These are phyloP conservation scores for Ips nitidus DNA, from an alignment of 1,140 invertebrate genomes.

Conservation along the genomic window DNA sequence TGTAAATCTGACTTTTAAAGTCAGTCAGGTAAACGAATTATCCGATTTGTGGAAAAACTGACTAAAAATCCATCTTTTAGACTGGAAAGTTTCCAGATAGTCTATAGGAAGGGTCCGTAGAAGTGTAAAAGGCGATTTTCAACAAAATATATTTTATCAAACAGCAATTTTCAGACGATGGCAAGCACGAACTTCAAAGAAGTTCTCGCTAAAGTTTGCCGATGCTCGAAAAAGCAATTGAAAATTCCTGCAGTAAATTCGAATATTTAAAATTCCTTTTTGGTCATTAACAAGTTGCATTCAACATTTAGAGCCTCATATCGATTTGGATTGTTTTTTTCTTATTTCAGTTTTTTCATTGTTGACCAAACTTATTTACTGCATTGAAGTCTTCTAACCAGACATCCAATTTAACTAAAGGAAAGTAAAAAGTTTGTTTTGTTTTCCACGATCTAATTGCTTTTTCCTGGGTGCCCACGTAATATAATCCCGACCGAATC, in stretches of 20 bases:
- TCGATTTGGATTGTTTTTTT: neutral
- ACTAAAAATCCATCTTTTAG: no score
- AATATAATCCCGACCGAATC: conserved; percentile 29
- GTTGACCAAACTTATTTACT: neutral
- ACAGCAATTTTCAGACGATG: conserved; percentile 5
- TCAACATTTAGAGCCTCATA: neutral
- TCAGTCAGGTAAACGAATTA: no score
- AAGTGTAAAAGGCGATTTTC: conserved; percentile 12
- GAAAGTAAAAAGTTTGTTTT: conserved; percentile 29
- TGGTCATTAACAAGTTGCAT: conserved; percentile 17
- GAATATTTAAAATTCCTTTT: conserved; percentile 27
- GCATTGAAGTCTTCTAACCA: neutral
- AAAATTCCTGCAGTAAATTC: conserved; percentile 25
- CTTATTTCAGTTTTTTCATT: neutral
- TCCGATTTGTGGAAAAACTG: no score
- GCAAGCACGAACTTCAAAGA: conserved; percentile 23
- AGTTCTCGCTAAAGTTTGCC: conserved; percentile 19
- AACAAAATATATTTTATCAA: conserved; percentile 4
- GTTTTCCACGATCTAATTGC: conserved; percentile 25
- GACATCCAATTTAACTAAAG: conserved; percentile 29
- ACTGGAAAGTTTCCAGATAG: no score
- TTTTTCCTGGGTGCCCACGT: conserved; percentile 21
- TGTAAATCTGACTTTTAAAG: no score
- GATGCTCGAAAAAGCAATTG: conserved; percentile 11
- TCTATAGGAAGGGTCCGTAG: neutral